Evolutionary conservation across 2,797 vertebrate species (phyloP), one percentile per base, ranked within the genome.

Genomic region (Anguilla megastoma): DNA sequence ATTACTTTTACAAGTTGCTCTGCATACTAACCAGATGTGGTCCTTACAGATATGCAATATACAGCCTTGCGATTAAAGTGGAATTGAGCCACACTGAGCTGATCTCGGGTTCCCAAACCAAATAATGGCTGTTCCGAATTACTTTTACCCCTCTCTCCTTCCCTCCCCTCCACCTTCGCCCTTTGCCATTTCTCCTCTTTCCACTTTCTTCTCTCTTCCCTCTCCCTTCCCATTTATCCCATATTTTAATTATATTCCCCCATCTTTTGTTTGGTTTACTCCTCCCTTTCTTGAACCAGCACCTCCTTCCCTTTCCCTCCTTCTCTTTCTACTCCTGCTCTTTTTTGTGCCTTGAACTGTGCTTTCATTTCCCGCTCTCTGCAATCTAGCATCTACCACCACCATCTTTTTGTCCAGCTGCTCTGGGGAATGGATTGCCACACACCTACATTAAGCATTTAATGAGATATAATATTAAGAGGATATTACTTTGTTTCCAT

Each of bases 391-490:
- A 56, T 66, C 33, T 24, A 41, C 36, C 36, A 41, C 52, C 3
- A 30, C 48, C 16, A 10, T 74, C 41, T 71, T 63, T 33, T 21
- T 58, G 12, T 71, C 63, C 50, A 8, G 33, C 33, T 85, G 30
- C 45, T 87, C 76, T 54, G 27, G 66, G 88, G 88, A 90, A 27
- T 60, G 41, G 74, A 71, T 71, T 85, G 45, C 89, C 89, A 90
- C 86, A 89, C 74, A 89, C 89, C 90, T 88, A 41, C 36, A 41
- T 41, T 41, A 88, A 90, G 89, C 87, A 79, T 88, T 91, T 89
- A 90, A 92, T 92, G 89, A 91, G 88, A 89, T 91, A 85, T 87
- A 88, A 58, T 88, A 87, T 86, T 89, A 92, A 89, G 74, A 89
- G 86, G 85, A 76, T 86, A 88, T 89, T 86, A 87, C 90, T 89